These are phyloP conservation scores for Xanthorhoe designata DNA, from an alignment of 2,888 invertebrate genomes.

Conservation along the genomic window DNA sequence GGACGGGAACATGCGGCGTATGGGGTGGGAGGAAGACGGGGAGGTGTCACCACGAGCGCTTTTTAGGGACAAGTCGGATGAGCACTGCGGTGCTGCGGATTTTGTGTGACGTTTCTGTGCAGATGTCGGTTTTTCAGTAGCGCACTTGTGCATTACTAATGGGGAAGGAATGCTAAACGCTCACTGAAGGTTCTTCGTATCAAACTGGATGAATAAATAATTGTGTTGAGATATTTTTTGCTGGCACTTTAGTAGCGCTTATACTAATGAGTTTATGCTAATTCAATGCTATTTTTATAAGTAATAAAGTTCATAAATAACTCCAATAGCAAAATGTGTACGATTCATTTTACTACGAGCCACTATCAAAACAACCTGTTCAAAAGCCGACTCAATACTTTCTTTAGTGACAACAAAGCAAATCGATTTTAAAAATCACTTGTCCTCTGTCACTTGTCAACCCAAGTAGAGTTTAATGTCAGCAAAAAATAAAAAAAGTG, in stretches of 20 bases:
- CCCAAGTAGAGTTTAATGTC: conserved; percentile 46
- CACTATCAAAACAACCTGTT: conserved; percentile 37
- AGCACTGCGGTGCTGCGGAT: conserved; percentile 69
- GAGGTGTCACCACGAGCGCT: conserved; percentile 82
- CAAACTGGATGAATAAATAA: conserved; percentile 29
- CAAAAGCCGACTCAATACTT: conserved; percentile 35
- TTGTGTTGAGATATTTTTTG: conserved; percentile 26
- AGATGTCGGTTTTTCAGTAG: conserved; percentile 66
- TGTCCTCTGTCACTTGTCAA: conserved; percentile 64
- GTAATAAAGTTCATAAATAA: conserved; percentile 11
- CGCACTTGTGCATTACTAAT: conserved; percentile 53
- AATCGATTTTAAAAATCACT: conserved; percentile 59
- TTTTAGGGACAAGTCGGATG: conserved; percentile 79
- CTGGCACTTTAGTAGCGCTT: conserved; percentile 1
- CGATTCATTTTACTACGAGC: conserved; percentile 12
- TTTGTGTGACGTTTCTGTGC: conserved; percentile 72
- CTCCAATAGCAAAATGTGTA: conserved; percentile 10
- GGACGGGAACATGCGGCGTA: conserved; percentile 60
- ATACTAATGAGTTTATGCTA: conserved; percentile 21
- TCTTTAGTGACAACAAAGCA: conserved; percentile 48
- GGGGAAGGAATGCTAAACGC: conserved; percentile 38
- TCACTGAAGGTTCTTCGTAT: conserved; percentile 26
- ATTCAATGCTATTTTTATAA: conserved; percentile 22
- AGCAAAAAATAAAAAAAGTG: conserved; percentile 62
- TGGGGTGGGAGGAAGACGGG: conserved; percentile 73